Conservation (phyloP, 2,888 invertebrate species). For the Synergus laeviventris region DNA sequence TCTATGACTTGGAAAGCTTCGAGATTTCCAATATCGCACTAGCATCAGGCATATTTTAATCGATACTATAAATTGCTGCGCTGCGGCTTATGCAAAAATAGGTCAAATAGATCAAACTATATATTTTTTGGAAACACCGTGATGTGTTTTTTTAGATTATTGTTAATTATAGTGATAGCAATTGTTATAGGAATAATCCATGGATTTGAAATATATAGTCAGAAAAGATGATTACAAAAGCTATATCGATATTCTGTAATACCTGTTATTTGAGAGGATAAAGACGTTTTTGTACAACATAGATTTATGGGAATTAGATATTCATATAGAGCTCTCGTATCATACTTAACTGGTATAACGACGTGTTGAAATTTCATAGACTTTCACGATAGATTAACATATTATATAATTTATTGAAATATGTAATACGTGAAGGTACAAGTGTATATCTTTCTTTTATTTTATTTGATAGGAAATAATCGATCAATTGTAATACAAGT, state of each 20-base stretch:
- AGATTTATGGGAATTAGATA: conserved; percentile 3
- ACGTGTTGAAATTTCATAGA: not conserved
- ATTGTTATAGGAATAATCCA: not conserved
- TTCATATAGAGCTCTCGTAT: conserved; percentile 1
- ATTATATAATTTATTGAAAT: conserved; percentile 16
- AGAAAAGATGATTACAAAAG: not conserved
- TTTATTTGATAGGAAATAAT: not conserved
- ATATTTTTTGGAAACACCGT: conserved; percentile 6
- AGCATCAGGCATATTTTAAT: conserved; percentile 38
- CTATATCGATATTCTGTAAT: not conserved
- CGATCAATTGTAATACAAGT: conserved; percentile 1
- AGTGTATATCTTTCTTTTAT: not conserved
- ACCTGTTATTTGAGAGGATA: conserved; percentile 29
- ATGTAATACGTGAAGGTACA: not conserved
- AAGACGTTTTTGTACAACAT: conserved; percentile 29
- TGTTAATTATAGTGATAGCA: conserved; percentile 20
- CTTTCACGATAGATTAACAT: conserved; percentile 9
- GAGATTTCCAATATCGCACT: conserved; percentile 35
- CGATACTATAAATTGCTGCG: conserved; percentile 37
- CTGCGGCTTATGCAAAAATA: conserved; percentile 32
- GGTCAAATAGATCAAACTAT: conserved; percentile 21
- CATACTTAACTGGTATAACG: not conserved
- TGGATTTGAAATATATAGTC: not conserved
- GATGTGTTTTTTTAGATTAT: not conserved
- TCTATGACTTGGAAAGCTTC: conserved; percentile 35